These are phyloP conservation scores for Taxidea taxus DNA, from an alignment of 2,113 vertebrate species.

Conservation along the genomic window DNA sequence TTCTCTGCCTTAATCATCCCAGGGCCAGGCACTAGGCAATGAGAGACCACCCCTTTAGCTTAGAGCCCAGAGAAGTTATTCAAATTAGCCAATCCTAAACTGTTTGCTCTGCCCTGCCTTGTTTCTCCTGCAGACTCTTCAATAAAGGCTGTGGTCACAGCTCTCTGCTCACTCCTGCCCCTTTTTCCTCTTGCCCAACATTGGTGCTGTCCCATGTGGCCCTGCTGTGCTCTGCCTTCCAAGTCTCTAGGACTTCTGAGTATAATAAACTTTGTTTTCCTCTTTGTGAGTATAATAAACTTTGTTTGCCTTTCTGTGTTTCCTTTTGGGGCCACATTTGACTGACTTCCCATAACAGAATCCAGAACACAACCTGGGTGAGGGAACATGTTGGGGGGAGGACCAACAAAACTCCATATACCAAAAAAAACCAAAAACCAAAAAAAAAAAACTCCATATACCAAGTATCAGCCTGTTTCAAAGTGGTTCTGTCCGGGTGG, in stretches of 20 bases:
- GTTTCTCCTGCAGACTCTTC: neutral
- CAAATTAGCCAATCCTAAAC: neutral
- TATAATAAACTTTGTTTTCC: neutral
- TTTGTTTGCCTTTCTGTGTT: neutral
- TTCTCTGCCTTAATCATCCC: neutral
- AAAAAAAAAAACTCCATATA: neutral
- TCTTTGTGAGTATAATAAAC: neutral
- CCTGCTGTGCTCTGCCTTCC: neutral
- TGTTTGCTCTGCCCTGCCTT: neutral
- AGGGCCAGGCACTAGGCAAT: neutral
- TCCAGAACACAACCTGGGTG: neutral
- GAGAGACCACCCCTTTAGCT: neutral
- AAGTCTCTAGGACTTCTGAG: neutral
- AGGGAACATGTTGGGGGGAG: neutral
- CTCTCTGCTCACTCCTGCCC: neutral
- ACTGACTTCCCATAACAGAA: neutral
- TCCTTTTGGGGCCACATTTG: neutral
- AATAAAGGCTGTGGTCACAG: neutral
- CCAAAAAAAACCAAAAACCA: too few relatives aligned
- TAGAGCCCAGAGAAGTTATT: neutral
- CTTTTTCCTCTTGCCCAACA: neutral
- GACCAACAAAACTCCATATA: neutral
- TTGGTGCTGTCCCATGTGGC: neutral
- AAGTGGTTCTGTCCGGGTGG: neutral
- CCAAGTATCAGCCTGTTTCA: neutral